Evolutionary conservation across 2,888 invertebrate genomes (phyloP).

Genomic region (Myopa tessellatipennis): DNA sequence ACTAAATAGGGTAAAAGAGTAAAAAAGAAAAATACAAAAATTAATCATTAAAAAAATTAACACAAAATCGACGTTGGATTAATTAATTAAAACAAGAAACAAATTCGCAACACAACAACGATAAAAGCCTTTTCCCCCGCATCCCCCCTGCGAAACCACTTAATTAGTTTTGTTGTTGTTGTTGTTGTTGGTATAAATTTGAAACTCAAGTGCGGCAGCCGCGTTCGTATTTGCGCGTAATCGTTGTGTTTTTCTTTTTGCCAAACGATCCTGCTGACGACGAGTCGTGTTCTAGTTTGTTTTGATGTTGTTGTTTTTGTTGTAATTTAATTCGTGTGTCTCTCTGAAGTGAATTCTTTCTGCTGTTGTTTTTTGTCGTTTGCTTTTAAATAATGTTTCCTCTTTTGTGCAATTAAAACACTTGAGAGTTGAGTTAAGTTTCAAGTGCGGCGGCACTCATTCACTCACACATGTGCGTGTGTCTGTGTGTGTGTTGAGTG

Average conservation of each 20-base stretch:
- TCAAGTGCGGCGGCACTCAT: constrained; percentile 24
- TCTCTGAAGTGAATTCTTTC: neutral
- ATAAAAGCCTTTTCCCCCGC: neutral
- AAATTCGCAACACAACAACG: neutral
- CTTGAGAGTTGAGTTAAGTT: constrained; percentile 30
- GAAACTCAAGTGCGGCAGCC: constrained; percentile 23
- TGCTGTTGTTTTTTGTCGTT: neutral
- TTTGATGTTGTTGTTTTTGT: constrained; percentile 17
- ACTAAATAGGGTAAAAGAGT: neutral
- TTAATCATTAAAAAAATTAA: neutral
- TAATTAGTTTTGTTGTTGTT: neutral
- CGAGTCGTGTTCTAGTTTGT: neutral
- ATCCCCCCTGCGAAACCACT: neutral
- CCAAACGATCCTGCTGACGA: neutral
- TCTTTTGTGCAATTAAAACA: constrained; percentile 35
- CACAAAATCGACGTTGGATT: neutral
- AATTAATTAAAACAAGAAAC: neutral
- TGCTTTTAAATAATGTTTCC: constrained; percentile 16
- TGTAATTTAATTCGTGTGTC: constrained; percentile 5
- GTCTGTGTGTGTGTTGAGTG: neutral
- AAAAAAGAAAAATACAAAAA: constrained; percentile 2
- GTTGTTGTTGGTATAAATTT: constrained; percentile 11
- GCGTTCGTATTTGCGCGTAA: constrained; percentile 25
- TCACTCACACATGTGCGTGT: neutral
- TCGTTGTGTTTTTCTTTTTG: neutral